Evolutionary conservation across 2,797 vertebrate species (phyloP).

Genomic region (Schizopygopsis malacanthus): DNA sequence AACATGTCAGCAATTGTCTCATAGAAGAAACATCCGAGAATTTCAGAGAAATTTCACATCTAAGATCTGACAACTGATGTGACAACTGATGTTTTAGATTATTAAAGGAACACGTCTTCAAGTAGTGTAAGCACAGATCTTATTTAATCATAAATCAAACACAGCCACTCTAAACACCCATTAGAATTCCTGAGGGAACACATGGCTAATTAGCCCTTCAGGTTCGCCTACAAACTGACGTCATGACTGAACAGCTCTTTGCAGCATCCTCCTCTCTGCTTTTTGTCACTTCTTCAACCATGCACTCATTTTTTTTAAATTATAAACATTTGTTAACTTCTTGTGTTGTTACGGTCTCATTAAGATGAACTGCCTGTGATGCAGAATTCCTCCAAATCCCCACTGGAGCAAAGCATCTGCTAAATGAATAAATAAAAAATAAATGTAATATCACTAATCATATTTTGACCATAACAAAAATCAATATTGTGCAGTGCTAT

Average conservation of each 20-base stretch:
- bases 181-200: not conserved
- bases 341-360: not conserved
- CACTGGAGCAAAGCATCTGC: conserved; percentile 12
- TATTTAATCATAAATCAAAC: conserved; percentile 1
- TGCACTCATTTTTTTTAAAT: not conserved
- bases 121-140: not conserved
- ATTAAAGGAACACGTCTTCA: not conserved
- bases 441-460: not conserved
- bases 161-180: not conserved
- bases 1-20: not conserved
- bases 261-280: not conserved
- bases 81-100: not conserved
- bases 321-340: not conserved
- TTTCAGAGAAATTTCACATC: not conserved
- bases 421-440: conserved; percentile 3
- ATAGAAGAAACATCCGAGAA: not conserved
- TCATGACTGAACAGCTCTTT: not conserved
- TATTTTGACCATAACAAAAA: not conserved
- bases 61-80: not conserved
- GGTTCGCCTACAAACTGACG: not conserved
- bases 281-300: not conserved
- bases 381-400: not conserved
- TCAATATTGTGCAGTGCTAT: not conserved
- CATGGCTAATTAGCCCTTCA: not conserved
- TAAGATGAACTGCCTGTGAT: not conserved